A percentile compares a stretch with the other conserved stretches of the same genome.
Evolutionary conservation across 2,113 vertebrate genomes (phyloP).

Genomic region (Meleagris gallopavo): DNA sequence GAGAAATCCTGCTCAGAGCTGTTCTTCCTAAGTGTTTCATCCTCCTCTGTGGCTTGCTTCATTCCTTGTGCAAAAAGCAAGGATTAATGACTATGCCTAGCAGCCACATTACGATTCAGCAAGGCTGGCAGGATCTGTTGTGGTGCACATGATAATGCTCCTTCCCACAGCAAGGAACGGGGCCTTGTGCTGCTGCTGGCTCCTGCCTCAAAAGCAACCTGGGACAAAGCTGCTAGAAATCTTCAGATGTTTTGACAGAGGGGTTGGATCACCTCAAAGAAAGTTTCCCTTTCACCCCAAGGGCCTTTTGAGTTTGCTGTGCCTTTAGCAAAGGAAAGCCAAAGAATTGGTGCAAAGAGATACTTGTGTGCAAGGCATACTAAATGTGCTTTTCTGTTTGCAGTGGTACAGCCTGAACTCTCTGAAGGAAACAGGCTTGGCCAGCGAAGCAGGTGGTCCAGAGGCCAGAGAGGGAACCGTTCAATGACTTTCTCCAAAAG

Average conservation of each 20-base stretch:
- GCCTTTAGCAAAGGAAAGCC: slow-evolving; percentile 40
- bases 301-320: slow-evolving; percentile 54
- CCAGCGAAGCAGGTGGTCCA: slow-evolving; percentile 80
- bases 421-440: slow-evolving; percentile 68
- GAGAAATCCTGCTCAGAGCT: slow-evolving; percentile 54
- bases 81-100: slow-evolving; percentile 41
- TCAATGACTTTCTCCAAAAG: slow-evolving; percentile 28
- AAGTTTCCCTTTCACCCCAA: slow-evolving; percentile 54
- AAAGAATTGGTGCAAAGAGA: slow-evolving; percentile 57
- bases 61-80: slow-evolving; percentile 32
- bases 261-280: slow-evolving; percentile 73
- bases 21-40: slow-evolving; percentile 63
- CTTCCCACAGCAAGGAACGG: slow-evolving; percentile 68
- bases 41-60: not conserved
- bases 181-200: slow-evolving; percentile 32
- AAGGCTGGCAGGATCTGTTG: slow-evolving; percentile 45
- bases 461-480: slow-evolving; percentile 54
- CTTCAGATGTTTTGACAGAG: slow-evolving; percentile 66
- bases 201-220: slow-evolving; percentile 72
- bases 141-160: slow-evolving; percentile 45
- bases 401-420: slow-evolving; percentile 72
- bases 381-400: slow-evolving; percentile 66
- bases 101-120: slow-evolving; percentile 50
- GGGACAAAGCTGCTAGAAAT: slow-evolving; percentile 74
- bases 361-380: slow-evolving; percentile 35